phyloP scores from a whole-genome alignment of 2,888 invertebrate species.

The Monochamus alternatus region DNA sequence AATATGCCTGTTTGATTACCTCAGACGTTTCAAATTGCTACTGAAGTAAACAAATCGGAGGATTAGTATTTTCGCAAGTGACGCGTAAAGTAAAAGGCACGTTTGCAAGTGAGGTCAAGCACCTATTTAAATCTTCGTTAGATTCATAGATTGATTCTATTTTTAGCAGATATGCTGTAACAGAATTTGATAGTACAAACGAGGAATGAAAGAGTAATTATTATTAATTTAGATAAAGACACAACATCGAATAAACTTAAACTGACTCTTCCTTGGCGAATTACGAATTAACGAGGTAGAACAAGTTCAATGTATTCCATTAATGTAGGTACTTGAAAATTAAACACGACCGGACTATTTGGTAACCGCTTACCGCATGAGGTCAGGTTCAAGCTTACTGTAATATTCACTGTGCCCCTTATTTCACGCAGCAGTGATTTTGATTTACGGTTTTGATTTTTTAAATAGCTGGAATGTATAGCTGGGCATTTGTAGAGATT shows the following conservation, averaged over 20 bases:
- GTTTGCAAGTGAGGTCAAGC: slow-evolving; percentile 17
- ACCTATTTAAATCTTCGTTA: not conserved
- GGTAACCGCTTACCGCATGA: not conserved
- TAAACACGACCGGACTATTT: too few species aligned
- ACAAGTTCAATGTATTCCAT: too few species aligned
- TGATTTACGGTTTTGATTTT: not conserved
- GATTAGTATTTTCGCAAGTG: slow-evolving; percentile 20
- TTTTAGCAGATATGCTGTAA: not conserved
- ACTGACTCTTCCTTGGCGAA: too few species aligned
- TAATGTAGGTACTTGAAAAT: too few species aligned
- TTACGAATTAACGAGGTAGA: too few species aligned
- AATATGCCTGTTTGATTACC: not conserved
- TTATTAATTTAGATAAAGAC: too few species aligned
- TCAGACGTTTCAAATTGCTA: not conserved
- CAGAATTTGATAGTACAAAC: too few species aligned
- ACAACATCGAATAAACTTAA: too few species aligned
- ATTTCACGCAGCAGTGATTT: not conserved
- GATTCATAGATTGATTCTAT: not conserved
- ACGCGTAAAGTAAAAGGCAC: slow-evolving; percentile 22
- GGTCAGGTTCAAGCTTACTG: not conserved
- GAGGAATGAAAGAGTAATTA: too few species aligned
- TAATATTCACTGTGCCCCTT: not conserved
- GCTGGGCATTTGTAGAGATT: too few species aligned
- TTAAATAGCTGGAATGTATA: too few species aligned
- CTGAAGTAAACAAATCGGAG: not conserved